Base-by-base conservation (phyloP, 1,140 invertebrate genomes). In the Pseudomyrmex pallidus region DNA sequence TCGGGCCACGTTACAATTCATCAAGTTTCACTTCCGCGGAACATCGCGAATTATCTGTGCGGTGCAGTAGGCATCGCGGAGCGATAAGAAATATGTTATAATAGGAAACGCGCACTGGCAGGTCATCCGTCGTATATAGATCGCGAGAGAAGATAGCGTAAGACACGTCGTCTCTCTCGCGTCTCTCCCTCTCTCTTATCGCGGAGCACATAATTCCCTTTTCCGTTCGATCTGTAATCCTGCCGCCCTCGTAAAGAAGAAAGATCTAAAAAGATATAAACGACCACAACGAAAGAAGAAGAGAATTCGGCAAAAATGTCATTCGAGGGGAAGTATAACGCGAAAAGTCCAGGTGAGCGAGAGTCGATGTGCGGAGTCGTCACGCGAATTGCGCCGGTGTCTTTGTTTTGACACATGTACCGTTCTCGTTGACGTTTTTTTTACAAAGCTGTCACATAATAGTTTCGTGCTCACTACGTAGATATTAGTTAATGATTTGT, bases 261-360 rank as follows among this genome's bases (percentile, higher is more conserved):
- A 15, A 7, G 15, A n/a, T 12, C 17, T 9, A 17, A 17, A n/a
- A 7, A 2, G 50, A 9, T 4, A 48, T 46, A 3, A 20, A 17
- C 12, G 13, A n/a, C 62, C n/a, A n/a, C 35, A 35, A 35, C 35
- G 20, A 35, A 15, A 25, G 12, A 15, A n/a, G 20, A 13, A 20
- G 64, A 50, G 20, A 66, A 20, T 10, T 50, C 10, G 5, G 13
- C 7, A 13, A 86, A 76, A 74, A 93, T 93, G 92, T 90, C 91
- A 74, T 93, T 93, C 67, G 92, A 93, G 76, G 92, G 91, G 25
- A 93, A 93, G 73, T 93, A 93, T 74, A 93, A 93, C 63, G 90
- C 90, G 10, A 93, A 93, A 83, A 93, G 92, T 54, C 92, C 92
- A 68, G 92, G 92, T 93, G 78, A 87, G 35, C 35, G 35, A 35